phyloP scores from a whole-genome alignment of 2,113 vertebrate species.

The Saimiri boliviensis region DNA sequence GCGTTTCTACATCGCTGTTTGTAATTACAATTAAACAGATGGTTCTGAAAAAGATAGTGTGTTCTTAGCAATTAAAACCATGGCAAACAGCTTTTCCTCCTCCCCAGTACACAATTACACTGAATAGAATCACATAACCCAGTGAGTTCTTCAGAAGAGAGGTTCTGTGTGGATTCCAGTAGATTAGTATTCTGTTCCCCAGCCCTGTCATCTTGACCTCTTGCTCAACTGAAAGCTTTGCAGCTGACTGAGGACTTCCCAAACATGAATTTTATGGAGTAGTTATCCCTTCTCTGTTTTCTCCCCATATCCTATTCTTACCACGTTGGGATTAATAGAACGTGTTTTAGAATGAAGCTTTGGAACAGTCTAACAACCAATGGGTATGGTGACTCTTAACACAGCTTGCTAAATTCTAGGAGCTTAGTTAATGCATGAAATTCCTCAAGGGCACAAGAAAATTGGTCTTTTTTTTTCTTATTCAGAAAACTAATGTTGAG shows the following conservation, averaged over 20 bases:
- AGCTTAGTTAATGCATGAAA: background rate
- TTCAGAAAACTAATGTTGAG: background rate
- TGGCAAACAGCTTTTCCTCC: slow-evolving; percentile 53
- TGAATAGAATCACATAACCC: slow-evolving; percentile 63
- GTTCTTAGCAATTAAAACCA: slow-evolving; percentile 71
- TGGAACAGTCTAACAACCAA: background rate
- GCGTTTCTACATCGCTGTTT: slow-evolving; percentile 67
- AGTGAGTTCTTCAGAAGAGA: slow-evolving; percentile 53
- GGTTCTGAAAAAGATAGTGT: slow-evolving; percentile 70
- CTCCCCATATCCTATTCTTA: background rate
- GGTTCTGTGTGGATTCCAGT: slow-evolving; percentile 14
- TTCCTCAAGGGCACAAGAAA: background rate
- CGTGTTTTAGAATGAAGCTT: background rate
- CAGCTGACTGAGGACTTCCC: slow-evolving; percentile 63
- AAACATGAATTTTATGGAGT: background rate
- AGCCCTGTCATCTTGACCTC: slow-evolving; percentile 38
- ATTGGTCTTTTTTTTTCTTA: background rate
- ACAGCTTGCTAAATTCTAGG: background rate
- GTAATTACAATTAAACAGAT: slow-evolving; percentile 77
- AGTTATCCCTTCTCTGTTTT: background rate
- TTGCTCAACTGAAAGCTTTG: slow-evolving; percentile 6
- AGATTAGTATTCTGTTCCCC: slow-evolving; percentile 30
- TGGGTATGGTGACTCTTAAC: background rate
- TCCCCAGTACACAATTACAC: slow-evolving; percentile 72
- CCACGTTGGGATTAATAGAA: background rate